Evolutionary conservation across 2,797 vertebrate species (phyloP).

Genomic region (Sciurus vulgaris): DNA sequence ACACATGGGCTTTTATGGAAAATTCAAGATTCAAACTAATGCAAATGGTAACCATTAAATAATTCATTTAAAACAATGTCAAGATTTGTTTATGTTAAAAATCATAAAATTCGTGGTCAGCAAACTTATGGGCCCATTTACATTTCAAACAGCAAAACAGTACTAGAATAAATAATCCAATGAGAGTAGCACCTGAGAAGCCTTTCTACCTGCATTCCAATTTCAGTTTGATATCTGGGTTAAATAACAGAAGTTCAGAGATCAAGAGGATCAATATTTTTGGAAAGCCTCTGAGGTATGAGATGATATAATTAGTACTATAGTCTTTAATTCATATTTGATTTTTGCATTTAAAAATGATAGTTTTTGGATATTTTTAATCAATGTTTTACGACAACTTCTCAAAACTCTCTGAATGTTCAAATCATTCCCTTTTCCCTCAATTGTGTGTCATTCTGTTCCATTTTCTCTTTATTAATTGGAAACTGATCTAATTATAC

Average conservation of each 20-base stretch:
- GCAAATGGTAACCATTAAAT: neutral
- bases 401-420: neutral
- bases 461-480: conserved; percentile 10
- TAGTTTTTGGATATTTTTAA: neutral
- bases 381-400: neutral
- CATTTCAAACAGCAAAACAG: neutral
- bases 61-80: too few relatives aligned
- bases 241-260: neutral
- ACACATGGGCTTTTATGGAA: neutral
- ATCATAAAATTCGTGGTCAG: neutral
- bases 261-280: neutral
- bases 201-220: neutral
- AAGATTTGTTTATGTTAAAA: neutral
- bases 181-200: neutral
- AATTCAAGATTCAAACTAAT: neutral
- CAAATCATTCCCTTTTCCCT: neutral
- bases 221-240: neutral
- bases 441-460: neutral
- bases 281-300: neutral
- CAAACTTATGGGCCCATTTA: neutral
- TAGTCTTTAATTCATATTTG: neutral
- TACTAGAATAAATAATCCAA: neutral
- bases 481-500: conserved; percentile 4
- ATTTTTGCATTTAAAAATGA: conserved; percentile 16
- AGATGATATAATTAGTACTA: neutral